phyloP scores from a whole-genome alignment of 2,888 invertebrate genomes.

The Andrena minutula region DNA sequence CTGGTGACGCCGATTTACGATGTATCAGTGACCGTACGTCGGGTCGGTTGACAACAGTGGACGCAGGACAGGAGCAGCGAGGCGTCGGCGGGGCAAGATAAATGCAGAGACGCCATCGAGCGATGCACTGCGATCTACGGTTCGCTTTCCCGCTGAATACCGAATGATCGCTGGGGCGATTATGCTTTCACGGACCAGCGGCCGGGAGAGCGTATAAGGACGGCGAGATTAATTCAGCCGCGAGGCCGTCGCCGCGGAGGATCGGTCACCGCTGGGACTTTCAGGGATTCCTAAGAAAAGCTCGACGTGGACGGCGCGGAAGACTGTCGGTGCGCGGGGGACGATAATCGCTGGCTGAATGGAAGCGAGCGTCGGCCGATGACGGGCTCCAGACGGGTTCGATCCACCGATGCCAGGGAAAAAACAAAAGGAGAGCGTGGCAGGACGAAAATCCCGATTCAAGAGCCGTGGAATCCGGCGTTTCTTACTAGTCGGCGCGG shows the following conservation, averaged over 20 bases:
- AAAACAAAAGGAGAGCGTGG: constrained; percentile 62
- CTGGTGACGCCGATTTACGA: not conserved
- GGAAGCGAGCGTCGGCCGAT: constrained; percentile 49
- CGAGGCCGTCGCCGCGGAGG: constrained; percentile 4
- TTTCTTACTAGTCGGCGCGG: constrained; percentile 70
- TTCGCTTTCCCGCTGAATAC: not conserved
- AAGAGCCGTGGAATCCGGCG: constrained; percentile 70
- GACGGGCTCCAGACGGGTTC: constrained; percentile 58
- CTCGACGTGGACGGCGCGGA: constrained; percentile 7
- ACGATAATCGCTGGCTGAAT: constrained; percentile 51
- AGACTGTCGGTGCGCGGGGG: constrained; percentile 46
- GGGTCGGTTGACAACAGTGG: not conserved
- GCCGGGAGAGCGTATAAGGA: constrained; percentile 22
- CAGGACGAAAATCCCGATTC: constrained; percentile 73
- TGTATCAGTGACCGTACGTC: not conserved
- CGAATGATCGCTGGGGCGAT: constrained; percentile 6
- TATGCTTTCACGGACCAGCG: constrained; percentile 15
- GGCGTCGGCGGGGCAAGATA: not conserved
- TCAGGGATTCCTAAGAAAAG: constrained; percentile 34
- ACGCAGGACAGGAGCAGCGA: not conserved
- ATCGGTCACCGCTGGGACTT: constrained; percentile 47
- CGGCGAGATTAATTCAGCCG: constrained; percentile 31
- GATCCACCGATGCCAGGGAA: constrained; percentile 59
- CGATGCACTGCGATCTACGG: constrained; percentile 1
- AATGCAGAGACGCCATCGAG: not conserved